phyloP scores from a whole-genome alignment of 2,888 invertebrate species.

The Standfussiana lucernea region DNA sequence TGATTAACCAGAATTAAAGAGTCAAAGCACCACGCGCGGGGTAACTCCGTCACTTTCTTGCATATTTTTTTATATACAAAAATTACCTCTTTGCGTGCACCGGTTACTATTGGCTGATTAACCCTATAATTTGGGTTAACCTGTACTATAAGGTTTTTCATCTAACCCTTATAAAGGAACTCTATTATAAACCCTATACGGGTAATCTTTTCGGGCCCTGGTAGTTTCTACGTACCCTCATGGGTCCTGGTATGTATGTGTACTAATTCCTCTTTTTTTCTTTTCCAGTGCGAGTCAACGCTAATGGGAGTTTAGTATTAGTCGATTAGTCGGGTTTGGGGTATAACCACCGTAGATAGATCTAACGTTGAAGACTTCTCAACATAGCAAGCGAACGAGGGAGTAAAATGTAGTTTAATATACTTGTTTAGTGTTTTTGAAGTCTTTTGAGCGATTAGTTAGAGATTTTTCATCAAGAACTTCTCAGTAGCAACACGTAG shows the following conservation, averaged over 20 bases:
- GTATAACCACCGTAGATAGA: constrained; percentile 60
- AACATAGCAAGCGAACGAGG: constrained; percentile 23
- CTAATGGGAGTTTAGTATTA: constrained; percentile 53
- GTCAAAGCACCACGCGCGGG: too few relatives aligned
- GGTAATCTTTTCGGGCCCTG: too few relatives aligned
- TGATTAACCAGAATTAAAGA: too few relatives aligned
- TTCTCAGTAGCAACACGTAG: not conserved
- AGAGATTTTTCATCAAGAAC: constrained; percentile 14
- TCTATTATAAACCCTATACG: too few relatives aligned
- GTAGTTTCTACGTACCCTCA: too few relatives aligned
- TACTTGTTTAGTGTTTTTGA: constrained; percentile 9
- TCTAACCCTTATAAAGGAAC: too few relatives aligned
- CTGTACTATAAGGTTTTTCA: not conserved
- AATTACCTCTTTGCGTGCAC: too few relatives aligned
- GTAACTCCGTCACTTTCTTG: too few relatives aligned
- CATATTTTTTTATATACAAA: too few relatives aligned
- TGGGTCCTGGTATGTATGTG: not conserved
- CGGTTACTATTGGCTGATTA: not conserved
- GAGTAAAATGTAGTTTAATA: not conserved
- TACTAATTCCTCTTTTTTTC: constrained; percentile 17
- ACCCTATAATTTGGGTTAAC: too few relatives aligned
- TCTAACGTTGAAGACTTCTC: constrained; percentile 22
- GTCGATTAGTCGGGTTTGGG: constrained; percentile 59
- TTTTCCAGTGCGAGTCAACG: constrained; percentile 50
- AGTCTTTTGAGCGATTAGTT: constrained; percentile 26